phyloP scores from a whole-genome alignment of 2,888 invertebrate species.

The Pimpla rufipes region DNA sequence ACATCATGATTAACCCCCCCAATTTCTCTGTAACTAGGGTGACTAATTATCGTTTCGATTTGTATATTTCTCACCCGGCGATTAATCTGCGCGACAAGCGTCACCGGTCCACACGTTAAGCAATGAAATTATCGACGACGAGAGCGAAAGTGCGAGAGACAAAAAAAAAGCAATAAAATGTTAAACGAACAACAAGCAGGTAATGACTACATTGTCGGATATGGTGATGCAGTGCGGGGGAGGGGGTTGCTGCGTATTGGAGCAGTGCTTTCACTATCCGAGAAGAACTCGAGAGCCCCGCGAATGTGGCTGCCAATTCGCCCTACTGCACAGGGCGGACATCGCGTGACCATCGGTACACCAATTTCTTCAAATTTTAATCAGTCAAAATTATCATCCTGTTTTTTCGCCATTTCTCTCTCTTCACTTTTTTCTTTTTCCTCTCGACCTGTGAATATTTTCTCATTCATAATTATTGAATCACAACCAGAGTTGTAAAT shows the following conservation, averaged over 20 bases:
- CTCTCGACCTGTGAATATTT: conserved; percentile 23
- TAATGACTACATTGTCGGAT: conserved; percentile 84
- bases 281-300: conserved; percentile 91
- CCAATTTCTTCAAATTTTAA: conserved; percentile 43
- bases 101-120: conserved; percentile 1
- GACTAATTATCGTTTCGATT: neutral
- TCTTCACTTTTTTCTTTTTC: neutral
- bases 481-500: no score
- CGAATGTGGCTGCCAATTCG: conserved; percentile 96
- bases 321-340: conserved; percentile 94
- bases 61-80: neutral
- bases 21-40: neutral
- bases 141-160: conserved; percentile 46
- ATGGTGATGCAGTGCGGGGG: conserved; percentile 86
- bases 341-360: conserved; percentile 87
- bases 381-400: conserved; percentile 16
- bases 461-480: neutral
- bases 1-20: no score
- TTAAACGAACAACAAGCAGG: conserved; percentile 73
- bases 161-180: conserved; percentile 44
- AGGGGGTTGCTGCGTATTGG: conserved; percentile 95
- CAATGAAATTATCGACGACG: conserved; percentile 24
- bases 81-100: neutral
- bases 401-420: neutral
- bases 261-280: conserved; percentile 95